Conservation (phyloP, 37 sponge, comb jelly and placozoan species). For the Mnemiopsis leidyi region DNA sequence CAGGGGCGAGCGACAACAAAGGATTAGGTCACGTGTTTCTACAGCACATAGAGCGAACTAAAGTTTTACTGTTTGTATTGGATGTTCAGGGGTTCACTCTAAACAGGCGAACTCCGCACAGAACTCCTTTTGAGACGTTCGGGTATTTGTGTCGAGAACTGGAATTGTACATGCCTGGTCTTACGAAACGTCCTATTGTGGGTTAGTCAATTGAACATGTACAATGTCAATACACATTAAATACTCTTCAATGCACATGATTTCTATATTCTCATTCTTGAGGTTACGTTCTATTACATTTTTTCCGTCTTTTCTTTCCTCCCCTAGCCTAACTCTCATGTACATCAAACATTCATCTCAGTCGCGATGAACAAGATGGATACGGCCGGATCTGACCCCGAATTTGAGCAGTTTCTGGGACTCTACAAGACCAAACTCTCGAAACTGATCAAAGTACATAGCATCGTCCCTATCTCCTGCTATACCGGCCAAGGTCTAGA, state of each 20-base stretch:
- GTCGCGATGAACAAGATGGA: slow-evolving; percentile 85
- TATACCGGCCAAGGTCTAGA: slow-evolving; percentile 36
- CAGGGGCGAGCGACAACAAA: slow-evolving; percentile 73
- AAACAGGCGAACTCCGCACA: background rate
- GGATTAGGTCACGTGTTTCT: slow-evolving; percentile 87
- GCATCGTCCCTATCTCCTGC: slow-evolving; percentile 10
- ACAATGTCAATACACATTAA: too few species aligned
- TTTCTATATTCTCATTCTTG: too few species aligned
- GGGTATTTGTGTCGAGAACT: slow-evolving; percentile 72
- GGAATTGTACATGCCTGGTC: slow-evolving; percentile 69
- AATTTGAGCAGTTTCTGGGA: background rate
- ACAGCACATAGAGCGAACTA: slow-evolving; percentile 80
- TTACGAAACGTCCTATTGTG: slow-evolving; percentile 66
- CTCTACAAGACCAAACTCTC: slow-evolving; percentile 6
- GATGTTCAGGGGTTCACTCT: slow-evolving; percentile 66
- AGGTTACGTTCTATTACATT: too few species aligned
- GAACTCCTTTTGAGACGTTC: slow-evolving; percentile 63
- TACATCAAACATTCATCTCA: background rate
- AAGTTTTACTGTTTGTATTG: slow-evolving; percentile 74
- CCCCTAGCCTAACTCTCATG: too few species aligned
- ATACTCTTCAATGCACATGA: too few species aligned
- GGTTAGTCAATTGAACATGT: too few species aligned
- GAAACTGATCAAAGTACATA: background rate
- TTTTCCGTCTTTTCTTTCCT: too few species aligned
- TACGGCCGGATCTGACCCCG: slow-evolving; percentile 66